Evolutionary conservation across 2,888 invertebrate species (phyloP), one percentile per base, ranked within the genome.

Genomic region (Boloria euphrosyne): DNA sequence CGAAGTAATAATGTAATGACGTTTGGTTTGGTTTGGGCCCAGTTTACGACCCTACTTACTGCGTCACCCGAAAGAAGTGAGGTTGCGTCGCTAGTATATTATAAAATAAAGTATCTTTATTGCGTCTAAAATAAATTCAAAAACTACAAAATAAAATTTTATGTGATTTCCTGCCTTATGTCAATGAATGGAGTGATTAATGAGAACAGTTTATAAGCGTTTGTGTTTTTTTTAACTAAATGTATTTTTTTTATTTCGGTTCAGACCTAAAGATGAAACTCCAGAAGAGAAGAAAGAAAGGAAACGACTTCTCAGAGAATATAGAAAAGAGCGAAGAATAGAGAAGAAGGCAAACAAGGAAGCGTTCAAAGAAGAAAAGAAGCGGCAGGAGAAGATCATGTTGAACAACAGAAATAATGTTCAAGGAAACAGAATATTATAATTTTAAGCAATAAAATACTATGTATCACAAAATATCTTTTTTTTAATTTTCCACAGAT

Each of bases 341-440:
- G 98, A 98, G 81, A 95, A 95, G 86, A 98, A 97, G 82, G 94
- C 95, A 0, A 98, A 97, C 80, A 93, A 93, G 13, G 92, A 94
- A 46, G 97, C 96, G 0, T 98, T 98, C 81, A 97, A 96, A 79
- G 96, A 97, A 75, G 97, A 97, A 79, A 95, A 96, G 87, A 96
- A 96, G 77, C 90, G 95, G 4, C 96, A 97, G 79, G 95, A 95
- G 79, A 96, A 96, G 82, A 95, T 96, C 57, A 87, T 94, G 77
- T 84, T 96, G 70, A 97, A 97, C 82, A 96, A 96, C 76, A 95
- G 90, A 80, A 94, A 94, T 78, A 96, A 96, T 81, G 88, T 96
- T 69, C 96, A 96, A 80, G 96, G 96, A 61, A 95, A 95, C 78
- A 93, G 90, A 81, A 95, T 96, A 84, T 81, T 94, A 71, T 95